Evolutionary conservation across 1,140 invertebrate species (phyloP).

Genomic region (Tribolium madens): DNA sequence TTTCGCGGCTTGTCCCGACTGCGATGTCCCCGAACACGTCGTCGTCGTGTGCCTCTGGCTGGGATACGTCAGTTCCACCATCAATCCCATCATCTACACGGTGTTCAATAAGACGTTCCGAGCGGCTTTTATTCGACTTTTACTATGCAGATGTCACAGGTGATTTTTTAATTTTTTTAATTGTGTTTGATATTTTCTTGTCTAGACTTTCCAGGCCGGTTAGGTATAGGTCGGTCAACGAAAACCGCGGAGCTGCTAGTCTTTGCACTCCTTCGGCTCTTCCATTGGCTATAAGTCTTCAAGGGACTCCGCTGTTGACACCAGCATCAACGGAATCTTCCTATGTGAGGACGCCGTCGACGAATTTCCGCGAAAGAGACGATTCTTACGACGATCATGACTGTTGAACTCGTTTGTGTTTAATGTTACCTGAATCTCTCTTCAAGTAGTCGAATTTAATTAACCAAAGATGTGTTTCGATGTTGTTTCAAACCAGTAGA

Average conservation of each 20-base stretch:
- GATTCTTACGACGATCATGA: conserved; percentile 62
- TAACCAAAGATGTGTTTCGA: conserved; percentile 36
- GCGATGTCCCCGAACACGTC: conserved; percentile 77
- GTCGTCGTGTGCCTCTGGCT: conserved; percentile 87
- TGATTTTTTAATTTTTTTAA: conserved; percentile 58
- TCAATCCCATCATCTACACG: conserved; percentile 89
- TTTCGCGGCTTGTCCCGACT: conserved; percentile 80
- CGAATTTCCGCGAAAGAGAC: conserved; percentile 58
- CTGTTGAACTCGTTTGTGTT: conserved; percentile 52
- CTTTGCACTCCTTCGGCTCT: conserved; percentile 72
- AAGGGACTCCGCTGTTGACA: conserved; percentile 71
- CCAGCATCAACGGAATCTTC: conserved; percentile 66
- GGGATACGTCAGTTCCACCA: conserved; percentile 89
- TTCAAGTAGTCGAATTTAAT: conserved; percentile 1
- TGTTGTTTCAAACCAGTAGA: conserved; percentile 14
- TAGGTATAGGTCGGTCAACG: conserved; percentile 74
- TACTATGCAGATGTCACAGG: conserved; percentile 82
- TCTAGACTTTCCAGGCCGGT: conserved; percentile 70
- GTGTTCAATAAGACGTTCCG: conserved; percentile 90
- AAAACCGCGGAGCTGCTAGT: conserved; percentile 70
- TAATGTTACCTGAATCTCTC: not conserved
- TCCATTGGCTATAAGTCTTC: conserved; percentile 73
- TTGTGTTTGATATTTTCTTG: conserved; percentile 48
- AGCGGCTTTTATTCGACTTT: conserved; percentile 82
- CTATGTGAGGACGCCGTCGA: conserved; percentile 61